Evolutionary conservation across 1,140 invertebrate species (phyloP).

Genomic region (Ruditapes philippinarum): DNA sequence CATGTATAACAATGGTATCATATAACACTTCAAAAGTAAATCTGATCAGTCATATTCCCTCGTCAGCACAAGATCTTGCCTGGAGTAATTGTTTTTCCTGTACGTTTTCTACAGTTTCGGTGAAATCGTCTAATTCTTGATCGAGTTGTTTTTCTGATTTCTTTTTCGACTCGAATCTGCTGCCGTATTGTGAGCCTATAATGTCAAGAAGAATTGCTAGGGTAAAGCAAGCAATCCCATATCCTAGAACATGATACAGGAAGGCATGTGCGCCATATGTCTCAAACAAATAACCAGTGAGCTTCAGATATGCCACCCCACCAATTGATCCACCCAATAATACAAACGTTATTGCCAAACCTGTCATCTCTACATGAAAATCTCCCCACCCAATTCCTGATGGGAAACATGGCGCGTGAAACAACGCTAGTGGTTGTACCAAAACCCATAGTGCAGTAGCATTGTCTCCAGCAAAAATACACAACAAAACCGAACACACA

Average conservation of each 20-base stretch:
- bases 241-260: conserved; percentile 69
- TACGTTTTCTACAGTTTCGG: neutral
- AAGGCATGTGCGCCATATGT: conserved; percentile 67
- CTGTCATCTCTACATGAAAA: conserved; percentile 72
- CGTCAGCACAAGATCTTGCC: neutral
- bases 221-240: conserved; percentile 48
- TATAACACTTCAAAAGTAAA: too few relatives aligned
- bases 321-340: conserved; percentile 72
- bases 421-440: conserved; percentile 66
- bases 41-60: neutral
- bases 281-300: conserved; percentile 76
- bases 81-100: neutral
- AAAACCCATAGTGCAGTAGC: conserved; percentile 68
- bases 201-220: conserved; percentile 37
- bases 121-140: conserved; percentile 1
- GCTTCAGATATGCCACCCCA: conserved; percentile 70
- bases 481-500: conserved; percentile 64
- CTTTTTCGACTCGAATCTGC: conserved; percentile 26
- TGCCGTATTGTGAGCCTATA: conserved; percentile 54
- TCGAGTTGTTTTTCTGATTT: neutral
- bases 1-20: too few relatives aligned
- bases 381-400: conserved; percentile 74
- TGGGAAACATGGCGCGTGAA: conserved; percentile 73
- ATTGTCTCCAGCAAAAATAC: conserved; percentile 67
- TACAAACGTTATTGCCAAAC: conserved; percentile 72